These are phyloP conservation scores for Triplophysa dalaica DNA, from an alignment of 2,113 vertebrate species.

Conservation along the genomic window DNA sequence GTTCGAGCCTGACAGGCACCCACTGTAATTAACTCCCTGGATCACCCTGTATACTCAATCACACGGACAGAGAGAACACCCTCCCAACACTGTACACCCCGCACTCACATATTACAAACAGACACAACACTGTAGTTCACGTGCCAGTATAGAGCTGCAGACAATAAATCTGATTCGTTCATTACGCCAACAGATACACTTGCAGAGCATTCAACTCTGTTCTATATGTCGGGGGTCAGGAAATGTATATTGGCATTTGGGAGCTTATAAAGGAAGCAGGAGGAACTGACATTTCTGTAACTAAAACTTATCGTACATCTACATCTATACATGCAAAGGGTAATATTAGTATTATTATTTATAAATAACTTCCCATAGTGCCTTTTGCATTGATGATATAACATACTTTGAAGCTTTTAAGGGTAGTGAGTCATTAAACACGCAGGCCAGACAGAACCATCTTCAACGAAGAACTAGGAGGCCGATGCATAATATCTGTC, in stretches of 20 bases:
- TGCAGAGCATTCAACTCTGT: not conserved
- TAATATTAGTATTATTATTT: not conserved
- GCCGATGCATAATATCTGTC: not conserved
- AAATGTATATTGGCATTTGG: conserved; percentile 30
- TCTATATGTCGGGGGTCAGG: not conserved
- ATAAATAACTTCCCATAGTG: not conserved
- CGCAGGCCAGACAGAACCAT: conserved; percentile 4
- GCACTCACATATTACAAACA: conserved; percentile 64
- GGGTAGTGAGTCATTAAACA: conserved; percentile 8
- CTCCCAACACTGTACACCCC: conserved; percentile 20
- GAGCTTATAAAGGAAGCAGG: conserved; percentile 1
- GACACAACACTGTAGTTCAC: conserved; percentile 43
- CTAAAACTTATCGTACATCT: not conserved
- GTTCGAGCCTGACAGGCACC: conserved; percentile 72
- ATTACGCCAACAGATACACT: not conserved
- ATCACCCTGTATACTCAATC: conserved; percentile 74
- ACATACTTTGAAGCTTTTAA: conserved; percentile 25
- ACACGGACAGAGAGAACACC: conserved; percentile 63
- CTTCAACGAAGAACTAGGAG: conserved; percentile 20
- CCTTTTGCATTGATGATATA: not conserved
- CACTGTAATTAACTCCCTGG: conserved; percentile 77
- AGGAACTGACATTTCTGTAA: conserved; percentile 44
- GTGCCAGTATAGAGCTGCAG: conserved; percentile 44
- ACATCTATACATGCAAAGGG: not conserved
- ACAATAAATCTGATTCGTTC: not conserved